phyloP scores from a whole-genome alignment of 2,888 invertebrate genomes.

The Drosophila picticornis region DNA sequence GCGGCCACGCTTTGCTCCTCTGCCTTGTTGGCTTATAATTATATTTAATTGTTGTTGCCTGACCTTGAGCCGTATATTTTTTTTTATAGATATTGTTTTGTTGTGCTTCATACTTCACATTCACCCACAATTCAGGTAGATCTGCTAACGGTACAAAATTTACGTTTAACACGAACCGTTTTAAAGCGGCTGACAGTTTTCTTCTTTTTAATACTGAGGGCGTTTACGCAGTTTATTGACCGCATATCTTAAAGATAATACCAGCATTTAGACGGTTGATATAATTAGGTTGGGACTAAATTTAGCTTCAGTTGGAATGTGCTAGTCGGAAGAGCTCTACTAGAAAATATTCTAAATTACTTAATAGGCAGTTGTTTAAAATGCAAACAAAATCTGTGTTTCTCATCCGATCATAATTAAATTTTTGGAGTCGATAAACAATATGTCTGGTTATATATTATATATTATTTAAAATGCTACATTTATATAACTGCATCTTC shows the following conservation, averaged over 20 bases:
- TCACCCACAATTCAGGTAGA: slow-evolving; percentile 40
- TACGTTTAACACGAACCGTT: slow-evolving; percentile 48
- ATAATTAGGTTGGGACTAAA: neutral
- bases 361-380: neutral
- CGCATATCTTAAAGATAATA: slow-evolving; percentile 32
- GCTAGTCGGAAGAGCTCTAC: neutral
- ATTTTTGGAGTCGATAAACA: neutral
- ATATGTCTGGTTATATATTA: neutral
- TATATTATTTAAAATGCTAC: neutral
- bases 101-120: slow-evolving; percentile 26
- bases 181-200: slow-evolving; percentile 46
- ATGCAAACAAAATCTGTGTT: neutral
- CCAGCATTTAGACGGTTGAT: neutral
- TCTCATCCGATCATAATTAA: neutral
- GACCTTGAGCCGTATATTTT: slow-evolving; percentile 72
- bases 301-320: neutral
- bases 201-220: neutral
- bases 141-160: slow-evolving; percentile 46
- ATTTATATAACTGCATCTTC: neutral
- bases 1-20: slow-evolving; percentile 60
- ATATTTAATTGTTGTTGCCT: slow-evolving; percentile 72
- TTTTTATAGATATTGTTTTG: neutral
- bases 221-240: slow-evolving; percentile 51
- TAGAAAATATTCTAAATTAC: neutral
- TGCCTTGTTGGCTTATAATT: slow-evolving; percentile 68